These are phyloP conservation scores for human (Homo sapiens) DNA, from an alignment of 2,113 vertebrate genomes.

Conservation along the genomic window DNA sequence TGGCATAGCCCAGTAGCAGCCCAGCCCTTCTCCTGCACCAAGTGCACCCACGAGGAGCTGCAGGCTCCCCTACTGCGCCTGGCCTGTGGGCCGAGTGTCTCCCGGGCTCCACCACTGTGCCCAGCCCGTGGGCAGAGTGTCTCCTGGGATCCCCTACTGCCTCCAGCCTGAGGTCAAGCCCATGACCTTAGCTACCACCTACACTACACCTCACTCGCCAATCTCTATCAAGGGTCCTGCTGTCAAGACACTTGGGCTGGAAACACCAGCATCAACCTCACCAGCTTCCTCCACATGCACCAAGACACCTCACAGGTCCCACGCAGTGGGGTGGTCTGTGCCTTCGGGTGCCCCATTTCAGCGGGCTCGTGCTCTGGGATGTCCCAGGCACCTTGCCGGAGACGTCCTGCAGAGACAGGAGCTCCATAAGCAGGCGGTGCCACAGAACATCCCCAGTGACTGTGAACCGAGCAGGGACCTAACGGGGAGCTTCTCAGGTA, in stretches of 20 bases:
- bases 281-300: not conserved
- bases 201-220: not conserved
- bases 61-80: not conserved
- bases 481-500: not conserved
- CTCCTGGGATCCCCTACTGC: not conserved
- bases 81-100: not conserved
- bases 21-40: not conserved
- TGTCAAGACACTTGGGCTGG: not conserved
- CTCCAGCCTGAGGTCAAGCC: not conserved
- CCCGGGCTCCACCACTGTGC: not conserved
- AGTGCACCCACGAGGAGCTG: too few species aligned
- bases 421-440: not conserved
- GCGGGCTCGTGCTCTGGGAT: not conserved
- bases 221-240: not conserved
- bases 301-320: not conserved
- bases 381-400: too few species aligned
- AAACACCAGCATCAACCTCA: not conserved
- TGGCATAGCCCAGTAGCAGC: too few species aligned
- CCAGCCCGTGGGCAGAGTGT: too few species aligned
- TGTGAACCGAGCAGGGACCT: not conserved
- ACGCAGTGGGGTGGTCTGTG: too few species aligned
- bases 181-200: not conserved
- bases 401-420: not conserved
- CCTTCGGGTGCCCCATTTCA: not conserved
- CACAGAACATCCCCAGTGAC: not conserved